Evolutionary conservation across 2,888 invertebrate species (phyloP), one percentile per base, ranked within the genome.

Genomic region (Lithosia quadra): DNA sequence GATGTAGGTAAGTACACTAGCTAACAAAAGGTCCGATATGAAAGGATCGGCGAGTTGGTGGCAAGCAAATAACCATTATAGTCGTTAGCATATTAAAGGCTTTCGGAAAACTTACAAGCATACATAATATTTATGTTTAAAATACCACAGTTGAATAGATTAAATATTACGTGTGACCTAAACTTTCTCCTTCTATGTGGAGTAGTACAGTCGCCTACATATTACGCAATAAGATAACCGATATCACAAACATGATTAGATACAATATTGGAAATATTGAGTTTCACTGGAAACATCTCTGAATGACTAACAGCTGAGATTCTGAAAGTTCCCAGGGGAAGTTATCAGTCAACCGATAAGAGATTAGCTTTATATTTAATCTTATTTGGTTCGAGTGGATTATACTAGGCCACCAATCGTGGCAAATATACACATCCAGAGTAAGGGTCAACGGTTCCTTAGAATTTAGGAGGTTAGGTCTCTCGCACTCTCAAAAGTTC

Each of bases 191-290:
- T 15, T 28, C 21, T 34, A 58, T 36, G 55, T 64, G 57, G 65
- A 68, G 69, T 72, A 56, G 72, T 65, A 61, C 70, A 67, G 67
- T 73, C 72, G 68, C 75, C 74, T 74, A 71, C 67, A 75, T 68
- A 63, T 81, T 75, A 76, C 73, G 71, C 71, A 72, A 77, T 61
- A 56, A 72, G 69, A 75, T 76, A 73, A 67, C 34, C 67, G 61
- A 67, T 78, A 76, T 65, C 68, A 65, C 49, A n/a, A 24, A 60
- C 24, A 22, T 58, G 73, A 76, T 78, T 71, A 75, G 77, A 80
- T 78, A 68, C 1, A 28, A 55, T 22, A 9, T 43, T 39, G n/a
- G 62, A 68, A 62, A 65, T 69, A 62, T 69, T 64, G 59, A 55
- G 36, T 53, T 33, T 55, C 63, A 34, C 10, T 55, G 55, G 63